phyloP scores from a whole-genome alignment of 2,113 vertebrate species.

The Upupa epops region DNA sequence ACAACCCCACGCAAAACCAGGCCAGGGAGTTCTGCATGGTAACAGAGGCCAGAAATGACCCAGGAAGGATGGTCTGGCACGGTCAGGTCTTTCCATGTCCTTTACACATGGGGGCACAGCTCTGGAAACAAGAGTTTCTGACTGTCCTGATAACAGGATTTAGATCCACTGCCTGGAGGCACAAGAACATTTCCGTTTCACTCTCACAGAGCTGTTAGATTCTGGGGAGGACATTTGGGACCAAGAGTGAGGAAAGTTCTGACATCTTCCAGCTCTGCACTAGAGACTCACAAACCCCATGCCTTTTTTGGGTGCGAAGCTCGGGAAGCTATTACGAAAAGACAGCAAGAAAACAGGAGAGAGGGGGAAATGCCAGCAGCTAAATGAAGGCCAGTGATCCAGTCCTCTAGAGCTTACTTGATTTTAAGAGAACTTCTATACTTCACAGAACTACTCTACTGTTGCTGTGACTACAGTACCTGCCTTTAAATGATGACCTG shows the following conservation, averaged over 20 bases:
- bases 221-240: not conserved
- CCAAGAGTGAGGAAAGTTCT: not conserved
- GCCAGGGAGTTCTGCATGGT: not conserved
- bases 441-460: not conserved
- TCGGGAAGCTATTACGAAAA: not conserved
- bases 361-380: not conserved
- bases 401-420: not conserved
- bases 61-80: not conserved
- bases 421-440: not conserved
- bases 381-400: not conserved
- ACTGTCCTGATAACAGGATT: not conserved
- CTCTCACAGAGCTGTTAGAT: not conserved
- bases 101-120: not conserved
- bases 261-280: not conserved
- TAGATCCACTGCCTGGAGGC: not conserved
- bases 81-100: fast-evolving
- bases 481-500: not conserved
- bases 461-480: not conserved
- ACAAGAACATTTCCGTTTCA: not conserved
- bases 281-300: not conserved
- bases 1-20: not conserved
- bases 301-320: not conserved
- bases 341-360: slow-evolving; percentile 6
- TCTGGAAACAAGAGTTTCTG: not conserved
- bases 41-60: not conserved